These are phyloP conservation scores for Gavialis gangeticus DNA, from an alignment of 2,113 vertebrate species.

Conservation along the genomic window DNA sequence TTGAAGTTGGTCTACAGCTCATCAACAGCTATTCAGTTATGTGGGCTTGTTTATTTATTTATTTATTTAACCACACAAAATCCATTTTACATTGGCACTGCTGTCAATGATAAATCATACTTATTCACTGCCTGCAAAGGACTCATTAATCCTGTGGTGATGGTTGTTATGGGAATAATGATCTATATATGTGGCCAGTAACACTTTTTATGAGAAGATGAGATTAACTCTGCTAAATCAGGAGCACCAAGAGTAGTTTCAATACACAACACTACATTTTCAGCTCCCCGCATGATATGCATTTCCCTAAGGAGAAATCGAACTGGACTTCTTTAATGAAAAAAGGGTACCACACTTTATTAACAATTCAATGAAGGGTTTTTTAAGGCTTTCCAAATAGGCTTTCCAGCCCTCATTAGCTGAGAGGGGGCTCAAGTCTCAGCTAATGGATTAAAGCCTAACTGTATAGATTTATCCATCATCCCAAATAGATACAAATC, in stretches of 20 bases:
- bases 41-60: slow-evolving; percentile 3
- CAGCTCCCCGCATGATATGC: neutral
- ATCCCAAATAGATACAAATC: neutral
- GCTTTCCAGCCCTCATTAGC: neutral
- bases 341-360: neutral
- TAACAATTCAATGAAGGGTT: neutral
- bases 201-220: neutral
- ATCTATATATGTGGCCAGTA: neutral
- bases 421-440: neutral
- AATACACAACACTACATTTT: neutral
- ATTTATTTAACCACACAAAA: slow-evolving; percentile 18
- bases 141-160: neutral
- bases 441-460: neutral
- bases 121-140: neutral
- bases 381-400: neutral
- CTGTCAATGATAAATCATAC: slow-evolving; percentile 34
- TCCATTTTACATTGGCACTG: neutral
- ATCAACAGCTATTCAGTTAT: neutral
- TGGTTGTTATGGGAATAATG: neutral
- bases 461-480: neutral
- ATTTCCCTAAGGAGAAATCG: neutral
- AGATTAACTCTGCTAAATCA: neutral
- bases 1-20: slow-evolving; percentile 52
- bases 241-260: neutral
- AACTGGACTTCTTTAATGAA: neutral